Evolutionary conservation across 2,888 invertebrate species (phyloP).

Genomic region (Nomada goodeniana): DNA sequence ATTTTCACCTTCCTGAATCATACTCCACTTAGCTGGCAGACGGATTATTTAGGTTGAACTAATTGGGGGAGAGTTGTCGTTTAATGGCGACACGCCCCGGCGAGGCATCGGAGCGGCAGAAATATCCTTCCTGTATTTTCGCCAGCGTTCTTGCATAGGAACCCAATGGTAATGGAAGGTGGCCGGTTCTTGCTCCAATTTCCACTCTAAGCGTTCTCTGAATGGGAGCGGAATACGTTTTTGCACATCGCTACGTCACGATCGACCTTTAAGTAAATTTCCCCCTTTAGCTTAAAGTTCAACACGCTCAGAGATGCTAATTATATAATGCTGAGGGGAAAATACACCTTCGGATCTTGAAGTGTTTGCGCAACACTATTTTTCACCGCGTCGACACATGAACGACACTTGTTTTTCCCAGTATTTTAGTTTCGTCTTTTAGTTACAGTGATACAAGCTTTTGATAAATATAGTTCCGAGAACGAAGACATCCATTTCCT

Average conservation of each 20-base stretch:
- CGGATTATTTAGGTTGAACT: constrained; percentile 53
- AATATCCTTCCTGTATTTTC: constrained; percentile 17
- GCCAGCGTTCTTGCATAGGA: constrained; percentile 28
- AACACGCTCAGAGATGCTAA: background rate
- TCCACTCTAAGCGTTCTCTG: background rate
- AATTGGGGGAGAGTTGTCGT: constrained; percentile 41
- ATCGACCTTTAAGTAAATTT: constrained; percentile 4
- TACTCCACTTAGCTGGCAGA: constrained; percentile 40
- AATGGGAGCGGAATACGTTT: background rate
- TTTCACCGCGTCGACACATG: constrained; percentile 6
- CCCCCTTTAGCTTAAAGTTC: constrained; percentile 1
- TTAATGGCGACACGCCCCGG: constrained; percentile 30
- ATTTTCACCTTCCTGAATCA: constrained; percentile 25
- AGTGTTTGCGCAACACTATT: background rate
- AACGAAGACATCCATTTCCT: too few species aligned
- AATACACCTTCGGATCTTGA: background rate
- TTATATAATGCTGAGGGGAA: background rate
- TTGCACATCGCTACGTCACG: background rate
- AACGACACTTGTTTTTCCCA: background rate
- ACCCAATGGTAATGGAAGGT: constrained; percentile 39
- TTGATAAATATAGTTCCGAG: too few species aligned
- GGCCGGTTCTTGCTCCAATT: background rate
- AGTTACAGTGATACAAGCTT: background rate
- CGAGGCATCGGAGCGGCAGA: background rate
- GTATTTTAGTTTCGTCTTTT: background rate